These are phyloP conservation scores for Phalanger gymnotis DNA, from an alignment of 2,797 vertebrate genomes.

Conservation along the genomic window DNA sequence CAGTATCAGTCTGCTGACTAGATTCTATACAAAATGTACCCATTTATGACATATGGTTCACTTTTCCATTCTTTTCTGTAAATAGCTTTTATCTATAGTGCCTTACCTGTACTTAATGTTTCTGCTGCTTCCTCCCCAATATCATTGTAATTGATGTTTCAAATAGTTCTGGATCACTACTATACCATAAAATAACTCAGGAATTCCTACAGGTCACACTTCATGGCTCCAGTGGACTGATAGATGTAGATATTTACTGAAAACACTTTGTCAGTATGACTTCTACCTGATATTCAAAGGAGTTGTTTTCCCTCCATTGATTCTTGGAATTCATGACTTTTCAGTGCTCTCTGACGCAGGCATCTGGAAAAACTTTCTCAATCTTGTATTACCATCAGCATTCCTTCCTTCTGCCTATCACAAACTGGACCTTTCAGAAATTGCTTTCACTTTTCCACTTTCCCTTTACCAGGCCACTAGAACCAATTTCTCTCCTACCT, in stretches of 20 bases:
- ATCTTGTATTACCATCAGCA: not conserved
- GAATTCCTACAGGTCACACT: not conserved
- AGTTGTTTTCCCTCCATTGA: not conserved
- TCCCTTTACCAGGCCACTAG: not conserved
- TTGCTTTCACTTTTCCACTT: not conserved
- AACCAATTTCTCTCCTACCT: not conserved
- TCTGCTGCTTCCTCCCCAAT: not conserved
- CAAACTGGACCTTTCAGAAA: not conserved
- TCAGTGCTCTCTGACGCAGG: not conserved
- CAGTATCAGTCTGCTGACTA: not conserved
- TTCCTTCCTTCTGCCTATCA: not conserved
- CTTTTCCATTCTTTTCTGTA: not conserved
- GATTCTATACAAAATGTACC: not conserved
- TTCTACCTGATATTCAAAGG: not conserved
- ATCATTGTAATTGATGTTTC: not conserved
- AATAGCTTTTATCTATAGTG: not conserved
- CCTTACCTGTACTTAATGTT: not conserved
- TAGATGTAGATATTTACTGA: not conserved
- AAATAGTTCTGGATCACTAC: not conserved
- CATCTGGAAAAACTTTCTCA: constrained; percentile 18
- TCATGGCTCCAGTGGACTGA: not conserved
- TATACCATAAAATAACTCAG: not conserved
- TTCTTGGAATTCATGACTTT: constrained; percentile 37
- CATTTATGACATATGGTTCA: not conserved
- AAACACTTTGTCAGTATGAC: not conserved